Evolutionary conservation across 2,888 invertebrate species (phyloP), one percentile per base, ranked within the genome.

Genomic region (Drosophila mettleri): DNA sequence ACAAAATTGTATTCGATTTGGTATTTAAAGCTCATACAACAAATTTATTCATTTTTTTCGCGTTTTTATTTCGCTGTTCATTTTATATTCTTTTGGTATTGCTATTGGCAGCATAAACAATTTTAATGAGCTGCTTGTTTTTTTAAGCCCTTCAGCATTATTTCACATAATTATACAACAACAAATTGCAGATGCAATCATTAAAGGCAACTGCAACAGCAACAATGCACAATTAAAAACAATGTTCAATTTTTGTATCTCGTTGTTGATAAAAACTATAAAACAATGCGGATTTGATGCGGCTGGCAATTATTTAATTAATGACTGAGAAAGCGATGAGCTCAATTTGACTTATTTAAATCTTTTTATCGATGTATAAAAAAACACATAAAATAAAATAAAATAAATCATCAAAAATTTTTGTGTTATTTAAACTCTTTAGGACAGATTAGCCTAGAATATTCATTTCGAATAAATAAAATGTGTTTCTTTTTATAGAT

Each of bases 161-260:
- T 84, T 75, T 55, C 55, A 69, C 55, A 70, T 82, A 82, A 81
- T 86, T 84, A 72, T 72, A 63, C 66, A 81, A 75, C 73, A 82
- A 84, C 87, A 82, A 87, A 81, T 78, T 75, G 78, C 46, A 36
- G 46, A 49, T 51, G 60, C 41, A 64, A 67, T 68, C 51, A 64
- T 31, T 61, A 52, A 34, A 52, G 41, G 8, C 54, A 54, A 16
- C 62, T 36, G 29, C 43, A 54, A 20, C 14, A 29, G 7, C 16
- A 38, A 53, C 41, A 61, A 49, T 12, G 36, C 33, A 24, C 20
- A 46, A 75, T 57, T 76, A 27, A 58, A 57, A 57, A 66, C 45
- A 45, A 39, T 39, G 29, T 39, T 34, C 8, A 2, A 0, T 36
- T 27, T 22, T n/a, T 16, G 14, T 14, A 12, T 22, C 41, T 14